phyloP scores from a whole-genome alignment of 2,797 vertebrate genomes.

The Catostomus latipinnis region DNA sequence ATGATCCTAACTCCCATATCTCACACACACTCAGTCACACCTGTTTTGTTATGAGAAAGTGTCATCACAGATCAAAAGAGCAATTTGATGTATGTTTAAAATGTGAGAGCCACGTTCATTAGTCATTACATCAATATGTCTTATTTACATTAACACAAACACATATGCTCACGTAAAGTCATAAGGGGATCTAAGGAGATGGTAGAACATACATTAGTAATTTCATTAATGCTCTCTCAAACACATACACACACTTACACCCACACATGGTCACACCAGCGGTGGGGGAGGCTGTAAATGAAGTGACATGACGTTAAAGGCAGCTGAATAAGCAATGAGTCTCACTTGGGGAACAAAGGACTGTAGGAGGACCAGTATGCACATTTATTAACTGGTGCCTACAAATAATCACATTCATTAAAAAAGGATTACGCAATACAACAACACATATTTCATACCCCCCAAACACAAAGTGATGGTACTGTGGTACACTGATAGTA shows the following conservation, averaged over 20 bases:
- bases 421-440: conserved; percentile 8
- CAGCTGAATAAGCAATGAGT: conserved; percentile 34
- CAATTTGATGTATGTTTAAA: conserved; percentile 24
- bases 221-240: conserved; percentile 39
- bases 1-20: neutral
- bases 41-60: conserved; percentile 21
- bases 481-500: too few relatives aligned
- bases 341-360: conserved; percentile 1
- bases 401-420: conserved; percentile 48
- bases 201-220: conserved; percentile 42
- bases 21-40: neutral
- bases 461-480: neutral
- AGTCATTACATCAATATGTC: conserved; percentile 44
- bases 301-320: conserved; percentile 36
- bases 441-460: too few relatives aligned
- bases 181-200: conserved; percentile 7
- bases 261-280: neutral
- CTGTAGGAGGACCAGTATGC: conserved; percentile 12
- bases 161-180: neutral
- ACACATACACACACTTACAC: conserved; percentile 1
- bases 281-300: conserved; percentile 35
- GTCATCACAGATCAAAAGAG: conserved; percentile 25
- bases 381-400: conserved; percentile 18
- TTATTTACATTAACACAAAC: conserved; percentile 18
- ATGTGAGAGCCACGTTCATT: neutral